Evolutionary conservation across 1,140 invertebrate genomes (phyloP), one percentile per base, ranked within the genome.

Genomic region (Oedothorax gibbosus): DNA sequence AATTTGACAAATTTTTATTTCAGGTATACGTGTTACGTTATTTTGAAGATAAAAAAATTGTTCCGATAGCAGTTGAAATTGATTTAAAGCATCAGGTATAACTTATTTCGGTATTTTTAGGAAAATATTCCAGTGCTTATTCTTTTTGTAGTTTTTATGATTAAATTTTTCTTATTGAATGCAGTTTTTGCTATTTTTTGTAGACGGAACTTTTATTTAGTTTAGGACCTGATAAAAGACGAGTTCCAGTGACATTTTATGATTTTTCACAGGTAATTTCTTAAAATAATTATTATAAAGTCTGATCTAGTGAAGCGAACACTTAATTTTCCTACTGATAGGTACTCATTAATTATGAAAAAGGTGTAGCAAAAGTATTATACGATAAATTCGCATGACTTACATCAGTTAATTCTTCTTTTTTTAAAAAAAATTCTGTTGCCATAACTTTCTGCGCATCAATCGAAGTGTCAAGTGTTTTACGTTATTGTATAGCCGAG

Each of bases 231-330:
- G 20, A 64, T 11, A 15, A 71, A n/a, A n/a, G 68, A 0, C 53
- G 57, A 49, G 62, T 7, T 5, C 73, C 80, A 0, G 60, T 62
- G 56, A 64, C 80, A 20, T 53, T 82, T 51, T 73, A 82, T 21
- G 80, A 82, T 51, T 82, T 82, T 54, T 18, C 49, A 15, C 21
- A 72, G 60, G 80, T 82, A 82, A 81, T 35, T 35, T 35, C 5
- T 35, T 2, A 35, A 35, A 35, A 35, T 35, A 35, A 35, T 35
- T 35, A 35, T 35, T 1, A 35, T 35, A 35, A 35, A 35, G 35
- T 35, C 35, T 2, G 35, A n/a, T n/a, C n/a, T n/a, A n/a, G n/a
- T n/a, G n/a, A n/a, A n/a, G n/a, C n/a, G n/a, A n/a, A n/a, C n/a
- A n/a, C n/a, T n/a, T n/a, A n/a, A n/a, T n/a, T 35, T 35, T 35